Conservation (phyloP, 2,888 invertebrate species). For the Smittia sp. region DNA sequence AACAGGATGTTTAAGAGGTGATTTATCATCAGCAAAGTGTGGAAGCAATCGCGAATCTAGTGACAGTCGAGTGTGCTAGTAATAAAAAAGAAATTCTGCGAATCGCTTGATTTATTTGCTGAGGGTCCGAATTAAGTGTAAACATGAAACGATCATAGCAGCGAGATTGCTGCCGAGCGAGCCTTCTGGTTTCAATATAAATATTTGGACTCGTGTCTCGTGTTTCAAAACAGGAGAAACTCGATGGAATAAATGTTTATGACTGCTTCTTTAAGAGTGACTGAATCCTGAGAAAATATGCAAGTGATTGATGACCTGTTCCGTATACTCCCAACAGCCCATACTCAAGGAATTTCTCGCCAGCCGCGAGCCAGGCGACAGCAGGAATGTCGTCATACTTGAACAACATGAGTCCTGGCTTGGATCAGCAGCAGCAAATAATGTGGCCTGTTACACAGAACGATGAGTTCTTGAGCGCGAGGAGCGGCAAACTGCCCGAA, state of each 20-base stretch:
- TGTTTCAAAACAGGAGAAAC: no score
- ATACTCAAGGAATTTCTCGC: constrained; percentile 15
- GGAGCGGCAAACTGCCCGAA: constrained; percentile 49
- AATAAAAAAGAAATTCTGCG: no score
- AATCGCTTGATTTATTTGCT: no score
- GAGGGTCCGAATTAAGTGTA: no score
- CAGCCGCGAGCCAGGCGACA: neutral
- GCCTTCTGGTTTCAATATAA: no score
- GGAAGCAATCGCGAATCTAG: no score
- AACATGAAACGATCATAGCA: no score
- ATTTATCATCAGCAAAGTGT: neutral
- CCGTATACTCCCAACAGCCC: neutral
- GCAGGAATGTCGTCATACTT: neutral
- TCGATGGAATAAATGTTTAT: no score
- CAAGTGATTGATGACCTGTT: neutral
- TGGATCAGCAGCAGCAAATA: constrained; percentile 1
- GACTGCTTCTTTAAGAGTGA: no score
- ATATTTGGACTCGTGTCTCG: no score
- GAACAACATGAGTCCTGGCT: constrained; percentile 25
- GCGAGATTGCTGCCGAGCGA: no score
- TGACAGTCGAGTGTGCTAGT: no score
- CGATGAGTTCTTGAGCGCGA: constrained; percentile 43
- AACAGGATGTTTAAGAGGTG: constrained; percentile 29
- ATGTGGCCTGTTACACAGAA: neutral
- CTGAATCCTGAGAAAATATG: neutral